These are phyloP conservation scores for Dendropsophus ebraccatus DNA, from an alignment of 2,113 vertebrate genomes.

Conservation along the genomic window DNA sequence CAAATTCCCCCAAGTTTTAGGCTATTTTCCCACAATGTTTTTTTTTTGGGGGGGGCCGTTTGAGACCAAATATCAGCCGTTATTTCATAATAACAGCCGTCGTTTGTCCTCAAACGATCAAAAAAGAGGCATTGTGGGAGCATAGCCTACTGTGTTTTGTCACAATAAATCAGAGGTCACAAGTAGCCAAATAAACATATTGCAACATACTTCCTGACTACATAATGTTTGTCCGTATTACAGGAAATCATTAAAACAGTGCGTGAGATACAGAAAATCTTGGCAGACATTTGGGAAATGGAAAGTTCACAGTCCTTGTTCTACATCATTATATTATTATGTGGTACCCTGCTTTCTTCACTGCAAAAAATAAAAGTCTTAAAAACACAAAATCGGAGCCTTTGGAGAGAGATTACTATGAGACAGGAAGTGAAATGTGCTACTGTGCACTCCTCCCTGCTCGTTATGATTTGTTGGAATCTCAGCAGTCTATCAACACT, in stretches of 20 bases:
- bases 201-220: slow-evolving; percentile 22
- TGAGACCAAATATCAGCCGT: no score
- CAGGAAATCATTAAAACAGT: slow-evolving; percentile 13
- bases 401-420: no score
- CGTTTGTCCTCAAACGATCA: no score
- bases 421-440: no score
- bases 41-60: no score
- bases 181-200: neutral
- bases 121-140: no score
- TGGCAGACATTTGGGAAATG: slow-evolving; percentile 35
- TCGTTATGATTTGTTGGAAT: no score
- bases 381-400: neutral
- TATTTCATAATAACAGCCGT: no score
- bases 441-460: no score
- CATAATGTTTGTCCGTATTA: neutral
- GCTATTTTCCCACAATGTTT: no score
- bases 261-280: slow-evolving; percentile 18
- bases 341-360: neutral
- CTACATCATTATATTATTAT: neutral
- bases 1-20: neutral
- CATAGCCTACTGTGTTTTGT: neutral
- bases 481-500: no score
- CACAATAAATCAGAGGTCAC: neutral
- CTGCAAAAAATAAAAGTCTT: neutral
- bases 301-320: neutral